Conservation (phyloP, 2,888 invertebrate species). For the Itoplectis maculator region DNA sequence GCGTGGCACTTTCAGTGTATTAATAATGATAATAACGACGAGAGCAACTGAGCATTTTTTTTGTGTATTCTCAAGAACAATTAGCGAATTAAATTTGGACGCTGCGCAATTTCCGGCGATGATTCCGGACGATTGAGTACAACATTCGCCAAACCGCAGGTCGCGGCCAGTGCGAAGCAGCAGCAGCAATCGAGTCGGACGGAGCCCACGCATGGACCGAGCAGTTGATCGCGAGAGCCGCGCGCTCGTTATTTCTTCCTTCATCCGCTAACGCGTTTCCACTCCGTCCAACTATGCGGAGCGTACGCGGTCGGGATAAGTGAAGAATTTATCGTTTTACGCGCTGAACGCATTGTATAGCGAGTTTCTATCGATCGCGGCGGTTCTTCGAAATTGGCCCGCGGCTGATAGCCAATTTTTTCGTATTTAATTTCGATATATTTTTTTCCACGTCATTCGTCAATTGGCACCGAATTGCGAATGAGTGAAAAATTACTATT, state of each 20-base stretch:
- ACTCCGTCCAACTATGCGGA: conserved; percentile 51
- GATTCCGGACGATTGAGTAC: background rate
- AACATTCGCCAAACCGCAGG: conserved; percentile 16
- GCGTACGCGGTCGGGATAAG: conserved; percentile 50
- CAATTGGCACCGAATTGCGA: background rate
- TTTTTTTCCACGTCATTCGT: background rate
- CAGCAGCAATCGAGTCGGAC: conserved; percentile 5
- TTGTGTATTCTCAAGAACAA: background rate
- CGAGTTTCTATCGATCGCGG: conserved; percentile 55
- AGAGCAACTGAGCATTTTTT: background rate
- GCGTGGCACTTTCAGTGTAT: too few species aligned
- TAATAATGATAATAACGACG: too few species aligned
- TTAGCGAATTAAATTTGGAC: background rate
- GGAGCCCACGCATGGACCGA: conserved; percentile 6
- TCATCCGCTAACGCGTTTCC: conserved; percentile 41
- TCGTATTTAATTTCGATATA: background rate
- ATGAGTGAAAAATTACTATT: background rate
- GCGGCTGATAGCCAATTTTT: conserved; percentile 49
- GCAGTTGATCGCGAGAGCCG: conserved; percentile 30
- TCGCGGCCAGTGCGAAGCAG: conserved; percentile 20
- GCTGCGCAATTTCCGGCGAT: conserved; percentile 9
- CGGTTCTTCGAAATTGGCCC: conserved; percentile 52
- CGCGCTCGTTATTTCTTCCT: conserved; percentile 55
- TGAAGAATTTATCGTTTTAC: conserved; percentile 62
- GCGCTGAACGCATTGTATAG: conserved; percentile 14